A percentile compares a stretch with the other conserved stretches of the same genome.
Evolutionary conservation across 1,140 invertebrate species (phyloP).

Genomic region (Helicoverpa armigera): DNA sequence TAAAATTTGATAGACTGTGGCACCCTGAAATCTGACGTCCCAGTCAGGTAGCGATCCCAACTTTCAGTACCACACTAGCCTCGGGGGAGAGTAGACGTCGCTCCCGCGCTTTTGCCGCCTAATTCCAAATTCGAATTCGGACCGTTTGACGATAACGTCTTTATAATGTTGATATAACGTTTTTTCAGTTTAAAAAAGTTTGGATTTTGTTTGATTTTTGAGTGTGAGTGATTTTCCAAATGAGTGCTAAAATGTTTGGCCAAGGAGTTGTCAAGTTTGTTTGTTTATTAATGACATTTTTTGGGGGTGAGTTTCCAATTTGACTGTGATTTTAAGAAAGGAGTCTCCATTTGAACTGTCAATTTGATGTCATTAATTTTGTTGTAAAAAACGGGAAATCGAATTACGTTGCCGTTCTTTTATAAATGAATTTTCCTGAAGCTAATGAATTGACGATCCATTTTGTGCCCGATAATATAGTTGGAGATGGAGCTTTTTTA

Average conservation of each 20-base stretch:
- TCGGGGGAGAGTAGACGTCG: slow-evolving; percentile 42
- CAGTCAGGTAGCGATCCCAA: slow-evolving; percentile 32
- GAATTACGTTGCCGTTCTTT: slow-evolving; percentile 32
- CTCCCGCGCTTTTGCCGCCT: slow-evolving; percentile 31
- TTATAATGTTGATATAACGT: slow-evolving; percentile 36
- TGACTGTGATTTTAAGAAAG: slow-evolving; percentile 19
- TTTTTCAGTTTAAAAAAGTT: slow-evolving; percentile 16
- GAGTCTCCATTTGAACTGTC: slow-evolving; percentile 19
- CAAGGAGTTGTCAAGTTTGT: slow-evolving; percentile 43
- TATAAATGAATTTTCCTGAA: slow-evolving; percentile 32
- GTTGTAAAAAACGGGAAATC: slow-evolving; percentile 26
- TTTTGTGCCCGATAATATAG: slow-evolving; percentile 28
- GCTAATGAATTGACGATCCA: slow-evolving; percentile 40
- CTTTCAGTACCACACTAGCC: slow-evolving; percentile 50
- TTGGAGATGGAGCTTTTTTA: not conserved
- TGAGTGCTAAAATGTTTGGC: slow-evolving; percentile 49
- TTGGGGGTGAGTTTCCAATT: slow-evolving; percentile 52
- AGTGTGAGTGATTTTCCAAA: slow-evolving; percentile 37
- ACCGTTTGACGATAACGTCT: slow-evolving; percentile 37
- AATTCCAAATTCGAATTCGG: slow-evolving; percentile 38
- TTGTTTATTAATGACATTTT: slow-evolving; percentile 52
- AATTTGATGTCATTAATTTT: slow-evolving; percentile 44
- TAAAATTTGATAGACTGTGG: slow-evolving; percentile 27
- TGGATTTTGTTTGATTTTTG: slow-evolving; percentile 9
- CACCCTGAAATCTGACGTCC: slow-evolving; percentile 35